Evolutionary conservation across 2,113 vertebrate species (phyloP).

Genomic region (Capreolus pygargus): DNA sequence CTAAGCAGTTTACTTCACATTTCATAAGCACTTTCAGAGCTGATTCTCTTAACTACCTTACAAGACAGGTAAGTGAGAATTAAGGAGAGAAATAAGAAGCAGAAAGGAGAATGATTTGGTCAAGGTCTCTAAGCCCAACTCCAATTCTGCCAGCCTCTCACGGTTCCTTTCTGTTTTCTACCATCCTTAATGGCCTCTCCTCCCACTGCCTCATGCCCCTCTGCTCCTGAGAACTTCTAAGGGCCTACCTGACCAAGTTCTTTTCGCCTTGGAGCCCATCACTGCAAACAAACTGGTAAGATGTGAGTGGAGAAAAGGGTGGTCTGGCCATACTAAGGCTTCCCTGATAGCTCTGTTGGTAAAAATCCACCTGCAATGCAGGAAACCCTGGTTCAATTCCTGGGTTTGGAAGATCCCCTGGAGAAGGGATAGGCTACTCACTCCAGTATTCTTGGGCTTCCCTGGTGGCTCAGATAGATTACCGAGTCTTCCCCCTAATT

Average conservation of each 20-base stretch:
- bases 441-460: neutral
- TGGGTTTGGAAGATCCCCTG: neutral
- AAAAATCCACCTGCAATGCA: neutral
- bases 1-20: constrained; percentile 14
- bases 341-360: neutral
- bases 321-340: neutral
- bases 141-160: neutral
- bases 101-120: neutral
- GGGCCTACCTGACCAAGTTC: neutral
- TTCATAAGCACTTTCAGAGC: neutral
- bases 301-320: neutral
- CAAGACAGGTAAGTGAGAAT: neutral
- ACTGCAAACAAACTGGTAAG: neutral
- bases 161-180: neutral
- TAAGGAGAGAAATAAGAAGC: constrained; percentile 12
- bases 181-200: neutral
- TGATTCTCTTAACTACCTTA: neutral
- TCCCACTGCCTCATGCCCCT: neutral
- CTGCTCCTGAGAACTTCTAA: neutral
- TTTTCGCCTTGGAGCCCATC: neutral
- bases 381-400: neutral
- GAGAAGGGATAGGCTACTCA: neutral
- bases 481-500: neutral
- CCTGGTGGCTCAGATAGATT: neutral
- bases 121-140: constrained; percentile 21